These are phyloP conservation scores for Prorops nasuta DNA, from an alignment of 1,140 invertebrate species.

Conservation along the genomic window DNA sequence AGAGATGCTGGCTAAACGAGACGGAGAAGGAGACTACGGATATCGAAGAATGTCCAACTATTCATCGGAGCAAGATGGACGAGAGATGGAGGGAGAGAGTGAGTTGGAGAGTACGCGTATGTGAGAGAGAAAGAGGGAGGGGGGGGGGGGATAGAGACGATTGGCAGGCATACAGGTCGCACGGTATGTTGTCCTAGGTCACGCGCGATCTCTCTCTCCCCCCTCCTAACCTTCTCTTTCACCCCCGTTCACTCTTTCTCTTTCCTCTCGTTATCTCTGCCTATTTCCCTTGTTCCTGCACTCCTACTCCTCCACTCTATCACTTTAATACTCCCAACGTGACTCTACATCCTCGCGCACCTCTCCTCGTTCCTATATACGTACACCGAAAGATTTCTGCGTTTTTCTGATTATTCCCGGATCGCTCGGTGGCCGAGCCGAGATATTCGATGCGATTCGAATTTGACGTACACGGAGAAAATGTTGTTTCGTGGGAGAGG, in stretches of 20 bases:
- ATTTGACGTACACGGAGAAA: no score
- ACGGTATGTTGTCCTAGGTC: slow-evolving; percentile 56
- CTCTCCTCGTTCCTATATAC: no score
- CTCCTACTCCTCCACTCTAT: no score
- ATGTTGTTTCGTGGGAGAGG: no score
- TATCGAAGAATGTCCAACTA: slow-evolving; percentile 6
- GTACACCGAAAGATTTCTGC: no score
- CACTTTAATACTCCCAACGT: no score
- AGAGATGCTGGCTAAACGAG: slow-evolving; percentile 13
- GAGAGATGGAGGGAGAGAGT: slow-evolving; percentile 24
- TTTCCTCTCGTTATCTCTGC: neutral
- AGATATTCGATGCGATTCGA: no score
- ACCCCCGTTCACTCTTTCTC: slow-evolving; percentile 19
- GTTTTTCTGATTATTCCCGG: no score
- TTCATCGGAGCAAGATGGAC: no score
- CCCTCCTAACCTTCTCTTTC: slow-evolving; percentile 21
- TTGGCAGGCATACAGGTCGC: slow-evolving; percentile 56
- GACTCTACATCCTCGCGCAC: no score
- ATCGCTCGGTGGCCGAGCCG: no score
- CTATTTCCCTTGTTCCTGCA: no score
- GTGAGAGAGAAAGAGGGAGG: slow-evolving; percentile 35
- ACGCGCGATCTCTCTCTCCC: slow-evolving; percentile 41
- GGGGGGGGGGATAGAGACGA: slow-evolving; percentile 41
- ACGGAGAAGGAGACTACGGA: neutral
- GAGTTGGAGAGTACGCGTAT: slow-evolving; percentile 27